A percentile compares a stretch with the other conserved stretches of the same genome.
These are phyloP conservation scores for Pachyseris speciosa DNA, from an alignment of 64 coral and sea anemone genomes.

Conservation along the genomic window DNA sequence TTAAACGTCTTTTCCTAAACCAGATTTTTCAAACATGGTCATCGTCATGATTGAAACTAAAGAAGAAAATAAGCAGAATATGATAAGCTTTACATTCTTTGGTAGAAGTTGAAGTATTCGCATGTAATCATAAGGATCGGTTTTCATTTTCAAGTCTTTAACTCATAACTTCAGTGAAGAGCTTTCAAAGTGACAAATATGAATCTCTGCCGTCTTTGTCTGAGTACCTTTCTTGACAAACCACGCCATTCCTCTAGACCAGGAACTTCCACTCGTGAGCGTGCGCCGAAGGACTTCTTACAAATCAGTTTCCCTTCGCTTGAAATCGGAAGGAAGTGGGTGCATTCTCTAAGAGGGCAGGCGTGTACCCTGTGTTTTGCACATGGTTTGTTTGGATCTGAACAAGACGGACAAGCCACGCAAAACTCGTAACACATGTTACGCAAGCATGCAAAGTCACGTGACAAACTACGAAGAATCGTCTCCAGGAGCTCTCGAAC, in stretches of 20 bases:
- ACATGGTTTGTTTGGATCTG: background rate
- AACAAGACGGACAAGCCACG: slow-evolving; percentile 43
- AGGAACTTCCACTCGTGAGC: slow-evolving; percentile 18
- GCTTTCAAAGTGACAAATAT: too few relatives aligned
- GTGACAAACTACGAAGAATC: slow-evolving; percentile 13
- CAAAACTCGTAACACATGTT: slow-evolving; percentile 31
- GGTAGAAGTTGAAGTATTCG: too few relatives aligned
- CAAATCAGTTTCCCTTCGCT: slow-evolving; percentile 28
- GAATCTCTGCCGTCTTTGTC: too few relatives aligned
- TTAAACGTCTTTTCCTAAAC: too few relatives aligned
- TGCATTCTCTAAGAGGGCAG: slow-evolving; percentile 1
- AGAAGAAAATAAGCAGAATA: too few relatives aligned
- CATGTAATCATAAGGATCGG: too few relatives aligned
- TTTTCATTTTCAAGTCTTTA: too few relatives aligned
- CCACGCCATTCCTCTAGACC: slow-evolving; percentile 46
- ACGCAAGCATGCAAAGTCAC: slow-evolving; percentile 36
- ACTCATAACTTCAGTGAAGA: too few relatives aligned
- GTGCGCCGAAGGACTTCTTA: slow-evolving; percentile 32
- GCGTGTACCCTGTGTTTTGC: background rate
- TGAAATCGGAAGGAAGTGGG: slow-evolving; percentile 36
- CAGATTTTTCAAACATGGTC: too few relatives aligned
- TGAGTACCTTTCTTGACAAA: background rate
- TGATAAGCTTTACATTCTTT: too few relatives aligned
- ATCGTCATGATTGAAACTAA: too few relatives aligned
- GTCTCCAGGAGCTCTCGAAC: slow-evolving; percentile 13